Percentiles rank a stretch among this genome's conserved stretches.
Evolutionary conservation across 2,113 vertebrate genomes (phyloP).

Genomic region (Urocolius indicus): DNA sequence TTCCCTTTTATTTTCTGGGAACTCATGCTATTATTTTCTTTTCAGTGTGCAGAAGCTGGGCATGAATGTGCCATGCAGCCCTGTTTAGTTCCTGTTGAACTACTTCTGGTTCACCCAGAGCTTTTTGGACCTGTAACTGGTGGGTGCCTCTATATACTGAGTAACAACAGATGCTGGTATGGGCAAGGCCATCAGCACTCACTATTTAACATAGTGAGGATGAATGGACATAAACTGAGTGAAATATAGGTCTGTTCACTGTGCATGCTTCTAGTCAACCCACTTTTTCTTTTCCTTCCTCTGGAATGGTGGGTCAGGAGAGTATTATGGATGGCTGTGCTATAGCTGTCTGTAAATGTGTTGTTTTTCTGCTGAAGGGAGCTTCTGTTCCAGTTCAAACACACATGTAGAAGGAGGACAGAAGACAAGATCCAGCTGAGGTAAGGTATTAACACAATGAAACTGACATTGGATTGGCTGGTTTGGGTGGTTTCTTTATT

Average conservation of each 20-base stretch:
- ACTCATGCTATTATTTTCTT: not conserved
- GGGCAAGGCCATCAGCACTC: not conserved
- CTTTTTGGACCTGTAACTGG: not conserved
- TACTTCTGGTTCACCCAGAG: not conserved
- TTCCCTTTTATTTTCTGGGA: not conserved
- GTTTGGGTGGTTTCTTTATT: not conserved
- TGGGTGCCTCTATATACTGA: not conserved
- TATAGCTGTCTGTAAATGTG: not conserved
- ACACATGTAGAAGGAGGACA: not conserved
- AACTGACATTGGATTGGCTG: not conserved
- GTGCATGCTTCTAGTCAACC: not conserved
- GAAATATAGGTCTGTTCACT: not conserved
- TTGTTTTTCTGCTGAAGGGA: not conserved
- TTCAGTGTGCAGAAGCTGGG: not conserved
- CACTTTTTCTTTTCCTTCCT: not conserved
- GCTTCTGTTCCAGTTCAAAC: not conserved
- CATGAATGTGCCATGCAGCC: not conserved
- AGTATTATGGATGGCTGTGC: not conserved
- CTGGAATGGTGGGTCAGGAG: not conserved
- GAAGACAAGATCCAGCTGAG: not conserved
- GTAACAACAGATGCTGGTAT: fast-evolving
- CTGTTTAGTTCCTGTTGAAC: not conserved
- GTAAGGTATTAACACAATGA: not conserved
- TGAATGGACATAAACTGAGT: not conserved
- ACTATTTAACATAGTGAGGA: not conserved